Conservation (phyloP, 1,140 invertebrate species). For the Hypothenemus hampei region DNA sequence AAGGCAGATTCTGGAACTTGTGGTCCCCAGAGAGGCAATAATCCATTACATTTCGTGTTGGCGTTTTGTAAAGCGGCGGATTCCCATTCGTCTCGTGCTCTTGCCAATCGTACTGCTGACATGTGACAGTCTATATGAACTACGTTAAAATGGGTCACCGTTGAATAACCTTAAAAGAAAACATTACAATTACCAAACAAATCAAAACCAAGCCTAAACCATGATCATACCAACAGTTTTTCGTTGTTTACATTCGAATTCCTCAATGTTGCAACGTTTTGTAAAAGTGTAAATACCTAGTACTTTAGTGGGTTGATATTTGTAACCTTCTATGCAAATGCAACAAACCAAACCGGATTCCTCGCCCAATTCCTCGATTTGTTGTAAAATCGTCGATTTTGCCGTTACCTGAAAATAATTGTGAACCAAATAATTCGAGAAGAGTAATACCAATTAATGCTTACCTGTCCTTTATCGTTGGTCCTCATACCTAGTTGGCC, state of each 20-base stretch:
- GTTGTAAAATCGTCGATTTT: constrained; percentile 82
- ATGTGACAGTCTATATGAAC: constrained; percentile 98
- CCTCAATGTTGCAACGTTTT: constrained; percentile 91
- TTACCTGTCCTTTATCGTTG: constrained; percentile 83
- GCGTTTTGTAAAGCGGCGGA: constrained; percentile 96
- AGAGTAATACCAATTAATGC: too few species aligned
- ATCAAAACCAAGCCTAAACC: too few species aligned
- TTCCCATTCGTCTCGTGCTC: constrained; percentile 92
- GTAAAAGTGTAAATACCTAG: constrained; percentile 96
- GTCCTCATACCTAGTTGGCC: constrained; percentile 93
- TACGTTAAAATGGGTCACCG: constrained; percentile 97
- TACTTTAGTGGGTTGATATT: constrained; percentile 88
- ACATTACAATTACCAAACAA: too few species aligned
- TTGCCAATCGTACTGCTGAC: constrained; percentile 79
- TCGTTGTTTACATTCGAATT: constrained; percentile 80
- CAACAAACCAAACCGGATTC: constrained; percentile 95
- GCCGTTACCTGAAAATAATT: constrained; percentile 72
- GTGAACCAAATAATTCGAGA: too few species aligned
- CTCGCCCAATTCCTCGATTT: constrained; percentile 92
- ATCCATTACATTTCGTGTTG: constrained; percentile 94
- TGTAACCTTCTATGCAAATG: constrained; percentile 96
- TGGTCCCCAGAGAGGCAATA: constrained; percentile 94
- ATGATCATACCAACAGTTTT: constrained; percentile 70
- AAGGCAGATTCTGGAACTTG: constrained; percentile 93
- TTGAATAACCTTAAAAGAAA: constrained; percentile 63